These are phyloP conservation scores for Sphyrna mokarran DNA, from an alignment of 2,113 vertebrate genomes.

Conservation along the genomic window DNA sequence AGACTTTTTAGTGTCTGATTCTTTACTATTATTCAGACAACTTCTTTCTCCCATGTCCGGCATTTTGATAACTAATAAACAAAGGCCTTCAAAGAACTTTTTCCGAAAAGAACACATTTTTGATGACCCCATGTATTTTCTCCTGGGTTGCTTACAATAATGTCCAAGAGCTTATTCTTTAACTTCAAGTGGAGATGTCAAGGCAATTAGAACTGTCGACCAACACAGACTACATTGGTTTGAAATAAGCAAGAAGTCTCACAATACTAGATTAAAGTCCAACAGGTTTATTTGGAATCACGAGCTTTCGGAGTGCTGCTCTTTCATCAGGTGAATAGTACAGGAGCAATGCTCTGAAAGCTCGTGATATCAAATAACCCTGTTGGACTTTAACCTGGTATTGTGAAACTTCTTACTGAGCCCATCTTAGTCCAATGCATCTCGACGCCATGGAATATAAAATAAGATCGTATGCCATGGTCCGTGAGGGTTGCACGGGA, in stretches of 20 bases:
- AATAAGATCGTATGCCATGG: background rate
- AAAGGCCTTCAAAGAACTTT: background rate
- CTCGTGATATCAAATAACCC: too few relatives aligned
- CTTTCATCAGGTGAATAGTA: too few relatives aligned
- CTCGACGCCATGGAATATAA: background rate
- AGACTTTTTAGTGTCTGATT: background rate
- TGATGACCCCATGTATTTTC: background rate
- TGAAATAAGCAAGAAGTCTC: too few relatives aligned
- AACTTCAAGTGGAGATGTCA: background rate
- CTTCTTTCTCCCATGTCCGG: background rate
- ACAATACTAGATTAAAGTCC: too few relatives aligned
- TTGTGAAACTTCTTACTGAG: too few relatives aligned
- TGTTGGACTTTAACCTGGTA: too few relatives aligned
- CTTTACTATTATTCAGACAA: background rate
- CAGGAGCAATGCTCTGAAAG: too few relatives aligned
- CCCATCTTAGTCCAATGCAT: too few relatives aligned
- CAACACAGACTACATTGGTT: background rate
- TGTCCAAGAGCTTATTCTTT: background rate
- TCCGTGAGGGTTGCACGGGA: background rate
- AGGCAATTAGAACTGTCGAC: background rate
- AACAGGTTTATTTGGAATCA: too few relatives aligned
- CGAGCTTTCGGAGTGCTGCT: too few relatives aligned
- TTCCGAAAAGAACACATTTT: background rate
- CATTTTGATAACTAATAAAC: background rate
- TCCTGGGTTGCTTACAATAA: background rate